Base-by-base conservation (phyloP, 2,888 invertebrate genomes). In the Lacanobia wlatinum region DNA sequence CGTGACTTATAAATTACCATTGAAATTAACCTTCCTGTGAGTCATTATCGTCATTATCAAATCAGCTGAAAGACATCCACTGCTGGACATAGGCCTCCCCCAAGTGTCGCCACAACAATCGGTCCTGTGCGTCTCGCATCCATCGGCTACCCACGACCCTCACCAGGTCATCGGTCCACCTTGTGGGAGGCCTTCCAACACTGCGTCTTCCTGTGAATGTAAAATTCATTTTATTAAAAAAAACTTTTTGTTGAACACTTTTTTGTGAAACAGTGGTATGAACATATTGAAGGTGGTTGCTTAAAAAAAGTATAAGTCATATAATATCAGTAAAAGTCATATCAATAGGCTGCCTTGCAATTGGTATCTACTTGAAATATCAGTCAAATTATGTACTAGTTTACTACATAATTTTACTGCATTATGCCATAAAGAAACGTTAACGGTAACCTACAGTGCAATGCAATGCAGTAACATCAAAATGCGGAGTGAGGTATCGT, bases 401-500 rank as follows among this genome's bases (percentile, higher is more conserved):
- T n/a, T n/a, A n/a, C 9, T 28, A 28, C 28, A 2, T 28, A 43
- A 10, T 43, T 12, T 43, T 0, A 43, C 43, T 43, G 43, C 43
- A 43, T 43, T 2, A 43, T 43, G 43, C 12, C 12, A 43, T 12
- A 43, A 43, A 43, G 0, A 2, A 43, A 43, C 63, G n/a, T 38
- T 53, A 40, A 58, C 52, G 18, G 23, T 43, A 21, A 16, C 23
- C 50, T 10, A 23, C 55, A 59, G 40, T n/a, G n/a, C n/a, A n/a
- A n/a, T 69, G 63, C 59, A 82, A 73, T 80, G 78, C 71, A n/a
- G 77, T 71, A 48, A 48, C 34, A 52, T 68, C 21, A 21, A 40
- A 76, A 58, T 63, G 65, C 34, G 9, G 64, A 16, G 21, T n/a
- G n/a, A n/a, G n/a, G n/a, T n/a, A n/a, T n/a, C n/a, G n/a, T n/a